Evolutionary conservation across 1,140 invertebrate species (phyloP).

Genomic region (Odontomachus brunneus): DNA sequence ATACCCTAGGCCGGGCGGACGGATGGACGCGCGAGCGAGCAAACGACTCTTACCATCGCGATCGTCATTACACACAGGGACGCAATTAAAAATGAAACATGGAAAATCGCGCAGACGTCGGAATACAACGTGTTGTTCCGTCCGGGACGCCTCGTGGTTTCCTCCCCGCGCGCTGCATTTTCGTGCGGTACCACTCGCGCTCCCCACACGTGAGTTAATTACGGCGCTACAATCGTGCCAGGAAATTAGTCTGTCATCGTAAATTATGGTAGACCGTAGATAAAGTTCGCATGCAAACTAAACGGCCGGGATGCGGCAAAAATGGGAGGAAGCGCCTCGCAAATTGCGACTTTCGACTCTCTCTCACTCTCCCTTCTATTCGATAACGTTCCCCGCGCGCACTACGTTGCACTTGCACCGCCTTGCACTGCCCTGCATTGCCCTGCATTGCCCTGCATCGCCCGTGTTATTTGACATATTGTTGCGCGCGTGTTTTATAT

Average conservation of each 20-base stretch:
- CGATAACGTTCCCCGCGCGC: not conserved
- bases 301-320: conserved; percentile 26
- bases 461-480: conserved; percentile 1
- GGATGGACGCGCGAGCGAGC: not conserved
- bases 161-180: conserved; percentile 6
- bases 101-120: conserved; percentile 8
- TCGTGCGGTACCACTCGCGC: conserved; percentile 11
- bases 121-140: not conserved
- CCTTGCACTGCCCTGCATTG: too few relatives aligned
- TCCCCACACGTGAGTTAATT: conserved; percentile 25
- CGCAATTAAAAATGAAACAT: conserved; percentile 43
- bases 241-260: conserved; percentile 54
- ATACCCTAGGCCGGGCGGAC: conserved; percentile 32
- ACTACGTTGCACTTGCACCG: too few relatives aligned
- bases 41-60: conserved; percentile 4
- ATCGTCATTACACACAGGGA: conserved; percentile 5
- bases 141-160: not conserved
- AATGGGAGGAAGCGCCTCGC: conserved; percentile 18
- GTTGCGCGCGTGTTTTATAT: not conserved
- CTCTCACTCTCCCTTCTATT: not conserved
- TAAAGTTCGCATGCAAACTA: conserved; percentile 47
- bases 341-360: conserved; percentile 26
- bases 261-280: conserved; percentile 38
- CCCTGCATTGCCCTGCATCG: too few relatives aligned
- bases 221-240: conserved; percentile 36